These are phyloP conservation scores for Hetaerina titia DNA, from an alignment of 2,888 invertebrate species.

Conservation along the genomic window DNA sequence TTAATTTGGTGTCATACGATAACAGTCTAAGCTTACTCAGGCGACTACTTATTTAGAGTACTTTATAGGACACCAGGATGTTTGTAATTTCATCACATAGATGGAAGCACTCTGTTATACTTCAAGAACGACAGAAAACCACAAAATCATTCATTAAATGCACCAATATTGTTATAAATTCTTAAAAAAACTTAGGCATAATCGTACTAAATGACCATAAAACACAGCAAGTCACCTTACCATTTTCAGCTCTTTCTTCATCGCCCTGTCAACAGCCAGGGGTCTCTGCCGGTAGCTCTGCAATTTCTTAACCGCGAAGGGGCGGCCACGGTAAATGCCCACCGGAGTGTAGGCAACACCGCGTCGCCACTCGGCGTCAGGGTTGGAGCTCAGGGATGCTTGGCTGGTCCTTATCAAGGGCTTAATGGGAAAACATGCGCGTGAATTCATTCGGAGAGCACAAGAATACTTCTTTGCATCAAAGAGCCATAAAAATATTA, in stretches of 20 bases:
- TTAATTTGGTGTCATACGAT: too few species aligned
- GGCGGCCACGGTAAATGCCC: conserved; percentile 91
- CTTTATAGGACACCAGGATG: too few species aligned
- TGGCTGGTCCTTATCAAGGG: conserved; percentile 88
- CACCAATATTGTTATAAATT: too few species aligned
- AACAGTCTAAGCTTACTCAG: too few species aligned
- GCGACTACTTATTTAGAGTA: too few species aligned
- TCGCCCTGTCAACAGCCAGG: conserved; percentile 92
- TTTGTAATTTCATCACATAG: too few species aligned
- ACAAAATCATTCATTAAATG: too few species aligned
- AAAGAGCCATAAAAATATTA: neutral
- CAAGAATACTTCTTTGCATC: too few species aligned
- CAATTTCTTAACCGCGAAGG: conserved; percentile 92
- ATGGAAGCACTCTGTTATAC: too few species aligned
- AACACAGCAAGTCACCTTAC: conserved; percentile 78
- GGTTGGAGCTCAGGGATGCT: conserved; percentile 94
- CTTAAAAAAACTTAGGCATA: too few species aligned
- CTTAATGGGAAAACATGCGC: conserved; percentile 75
- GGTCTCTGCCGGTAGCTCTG: conserved; percentile 83
- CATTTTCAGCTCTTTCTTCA: conserved; percentile 95
- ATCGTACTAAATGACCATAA: neutral
- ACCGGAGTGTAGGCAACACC: conserved; percentile 94
- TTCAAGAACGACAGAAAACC: too few species aligned
- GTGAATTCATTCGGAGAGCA: neutral
- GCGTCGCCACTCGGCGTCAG: conserved; percentile 93